Evolutionary conservation across 2,797 vertebrate species (phyloP).

Genomic region (Enteromius radiatus): DNA sequence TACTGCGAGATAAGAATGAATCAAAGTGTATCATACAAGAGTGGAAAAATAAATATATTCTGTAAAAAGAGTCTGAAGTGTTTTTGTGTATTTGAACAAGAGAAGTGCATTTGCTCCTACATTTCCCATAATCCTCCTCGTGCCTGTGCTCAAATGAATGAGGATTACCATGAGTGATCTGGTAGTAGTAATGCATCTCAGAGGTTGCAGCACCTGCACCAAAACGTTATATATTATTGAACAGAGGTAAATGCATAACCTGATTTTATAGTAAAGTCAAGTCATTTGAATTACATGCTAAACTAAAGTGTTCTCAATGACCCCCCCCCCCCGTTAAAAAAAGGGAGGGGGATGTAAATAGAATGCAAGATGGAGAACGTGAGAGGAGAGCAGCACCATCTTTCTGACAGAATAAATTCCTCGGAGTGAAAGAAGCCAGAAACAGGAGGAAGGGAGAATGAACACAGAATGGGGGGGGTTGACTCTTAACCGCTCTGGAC

Average conservation of each 20-base stretch:
- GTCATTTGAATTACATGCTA: slow-evolving; percentile 4
- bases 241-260: slow-evolving; percentile 39
- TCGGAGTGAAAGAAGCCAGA: not conserved
- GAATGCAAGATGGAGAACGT: slow-evolving; percentile 28
- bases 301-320: slow-evolving; percentile 1
- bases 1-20: slow-evolving; percentile 60
- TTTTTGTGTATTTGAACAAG: slow-evolving; percentile 57
- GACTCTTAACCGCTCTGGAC: slow-evolving; percentile 74
- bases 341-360: not conserved
- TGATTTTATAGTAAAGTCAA: slow-evolving; percentile 37
- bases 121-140: slow-evolving; percentile 26
- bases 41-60: slow-evolving; percentile 79
- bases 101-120: slow-evolving; percentile 30
- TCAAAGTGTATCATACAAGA: slow-evolving; percentile 67
- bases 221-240: not conserved
- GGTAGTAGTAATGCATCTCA: slow-evolving; percentile 49
- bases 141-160: slow-evolving; percentile 29
- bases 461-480: slow-evolving; percentile 7
- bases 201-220: not conserved
- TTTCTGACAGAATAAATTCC: slow-evolving; percentile 35
- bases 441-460: slow-evolving; percentile 4
- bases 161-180: slow-evolving; percentile 9
- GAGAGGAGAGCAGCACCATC: slow-evolving; percentile 55
- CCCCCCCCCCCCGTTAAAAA: not conserved
- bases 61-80: slow-evolving; percentile 61